Percentiles rank a stretch among this genome's conserved stretches.
These are phyloP conservation scores for Mylabris phalerata DNA, from an alignment of 1,140 invertebrate genomes.

Conservation along the genomic window DNA sequence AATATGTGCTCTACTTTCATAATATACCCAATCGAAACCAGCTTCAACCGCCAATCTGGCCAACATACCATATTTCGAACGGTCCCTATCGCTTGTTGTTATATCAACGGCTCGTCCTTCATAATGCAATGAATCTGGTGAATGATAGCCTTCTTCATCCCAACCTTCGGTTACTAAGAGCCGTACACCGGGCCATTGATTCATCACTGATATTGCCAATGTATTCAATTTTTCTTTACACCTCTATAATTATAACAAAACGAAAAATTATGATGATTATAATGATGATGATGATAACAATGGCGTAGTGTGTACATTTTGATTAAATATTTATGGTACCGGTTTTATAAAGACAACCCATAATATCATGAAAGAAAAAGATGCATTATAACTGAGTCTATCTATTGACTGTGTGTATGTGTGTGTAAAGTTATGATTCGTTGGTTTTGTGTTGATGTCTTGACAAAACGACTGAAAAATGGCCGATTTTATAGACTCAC, in stretches of 20 bases:
- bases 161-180: conserved; percentile 89
- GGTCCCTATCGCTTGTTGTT: conserved; percentile 87
- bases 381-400: no score
- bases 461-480: conserved; percentile 34
- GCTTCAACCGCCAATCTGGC: conserved; percentile 93
- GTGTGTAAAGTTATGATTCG: conserved; percentile 26
- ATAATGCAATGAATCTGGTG: conserved; percentile 82
- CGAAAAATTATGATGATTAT: no score
- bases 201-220: conserved; percentile 93
- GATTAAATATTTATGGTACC: conserved; percentile 35
- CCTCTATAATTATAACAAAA: conserved; percentile 58
- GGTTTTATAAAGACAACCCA: conserved; percentile 19
- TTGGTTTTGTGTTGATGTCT: conserved; percentile 31
- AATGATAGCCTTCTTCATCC: conserved; percentile 82
- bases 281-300: background rate
- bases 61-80: conserved; percentile 90
- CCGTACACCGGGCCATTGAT: conserved; percentile 92
- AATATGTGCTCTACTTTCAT: conserved; percentile 88
- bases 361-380: no score
- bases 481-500: conserved; percentile 25
- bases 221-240: conserved; percentile 94
- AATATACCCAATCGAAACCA: conserved; percentile 98
- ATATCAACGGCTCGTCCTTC: conserved; percentile 94
- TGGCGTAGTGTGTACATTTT: conserved; percentile 17
- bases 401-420: no score